These are phyloP conservation scores for Hylaeus anthracinus DNA, from an alignment of 1,140 invertebrate species.

Conservation along the genomic window DNA sequence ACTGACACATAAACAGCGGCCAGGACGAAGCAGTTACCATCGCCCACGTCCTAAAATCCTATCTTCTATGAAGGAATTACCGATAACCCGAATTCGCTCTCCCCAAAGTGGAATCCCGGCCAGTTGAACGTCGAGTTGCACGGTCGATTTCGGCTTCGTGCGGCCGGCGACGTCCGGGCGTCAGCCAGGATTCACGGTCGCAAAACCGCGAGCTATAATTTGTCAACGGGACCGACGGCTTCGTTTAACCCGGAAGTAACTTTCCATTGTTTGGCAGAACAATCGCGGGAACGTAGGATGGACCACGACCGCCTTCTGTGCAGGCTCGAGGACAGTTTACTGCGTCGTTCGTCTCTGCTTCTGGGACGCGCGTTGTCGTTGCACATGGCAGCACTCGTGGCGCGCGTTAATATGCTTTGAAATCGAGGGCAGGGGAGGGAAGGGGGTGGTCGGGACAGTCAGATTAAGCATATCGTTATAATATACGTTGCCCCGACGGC, in stretches of 20 bases:
- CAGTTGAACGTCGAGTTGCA: background rate
- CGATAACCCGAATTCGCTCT: no score
- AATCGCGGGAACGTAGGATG: slow-evolving; percentile 48
- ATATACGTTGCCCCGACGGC: slow-evolving; percentile 48
- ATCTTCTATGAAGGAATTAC: no score
- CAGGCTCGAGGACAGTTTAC: background rate
- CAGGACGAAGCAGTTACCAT: no score
- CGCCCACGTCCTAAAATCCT: no score
- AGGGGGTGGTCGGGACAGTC: background rate
- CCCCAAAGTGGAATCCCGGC: background rate
- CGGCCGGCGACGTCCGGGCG: background rate
- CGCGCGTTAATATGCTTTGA: slow-evolving; percentile 45
- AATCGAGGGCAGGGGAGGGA: background rate
- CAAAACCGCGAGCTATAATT: slow-evolving; percentile 59
- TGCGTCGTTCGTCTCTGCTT: background rate
- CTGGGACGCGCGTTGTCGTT: background rate
- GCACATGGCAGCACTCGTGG: slow-evolving; percentile 24
- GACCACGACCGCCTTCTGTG: slow-evolving; percentile 3
- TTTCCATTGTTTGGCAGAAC: slow-evolving; percentile 61
- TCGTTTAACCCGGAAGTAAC: slow-evolving; percentile 63
- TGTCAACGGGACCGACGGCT: slow-evolving; percentile 57
- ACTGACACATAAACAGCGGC: no score
- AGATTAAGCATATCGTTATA: slow-evolving; percentile 67
- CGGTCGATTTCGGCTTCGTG: background rate
- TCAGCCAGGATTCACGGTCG: slow-evolving; percentile 25